phyloP scores from a whole-genome alignment of 2,113 vertebrate species.

The Amblyornis subalaris region DNA sequence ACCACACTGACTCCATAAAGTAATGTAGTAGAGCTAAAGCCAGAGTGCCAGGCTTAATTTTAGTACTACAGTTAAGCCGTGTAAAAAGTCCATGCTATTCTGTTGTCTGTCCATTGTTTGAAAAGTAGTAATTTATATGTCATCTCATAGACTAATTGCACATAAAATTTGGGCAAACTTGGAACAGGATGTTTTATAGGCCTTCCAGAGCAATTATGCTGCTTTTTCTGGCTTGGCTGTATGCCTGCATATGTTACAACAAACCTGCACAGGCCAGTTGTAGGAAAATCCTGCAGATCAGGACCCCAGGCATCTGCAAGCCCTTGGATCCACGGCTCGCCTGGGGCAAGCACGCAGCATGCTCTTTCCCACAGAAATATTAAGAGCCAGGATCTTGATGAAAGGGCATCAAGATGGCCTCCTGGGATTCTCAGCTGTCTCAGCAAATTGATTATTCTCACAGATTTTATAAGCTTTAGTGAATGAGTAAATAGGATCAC shows the following conservation, averaged over 20 bases:
- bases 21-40: background rate
- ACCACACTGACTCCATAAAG: accelerated
- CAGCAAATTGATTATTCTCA: background rate
- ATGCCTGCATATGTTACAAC: background rate
- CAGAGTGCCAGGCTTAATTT: background rate
- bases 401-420: background rate
- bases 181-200: background rate
- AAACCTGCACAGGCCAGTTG: background rate
- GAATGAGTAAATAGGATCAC: background rate
- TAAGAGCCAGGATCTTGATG: background rate
- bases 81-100: background rate
- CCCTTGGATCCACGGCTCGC: background rate
- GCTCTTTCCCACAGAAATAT: background rate
- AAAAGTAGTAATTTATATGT: constrained; percentile 1
- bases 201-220: background rate
- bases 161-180: background rate
- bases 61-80: background rate
- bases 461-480: background rate
- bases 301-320: background rate
- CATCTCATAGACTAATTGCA: background rate
- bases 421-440: background rate
- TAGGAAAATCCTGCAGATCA: background rate
- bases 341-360: background rate
- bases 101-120: background rate
- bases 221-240: background rate